Conservation (phyloP, 37 sponge, comb jelly and placozoan genomes). For the Geodia barretti region DNA sequence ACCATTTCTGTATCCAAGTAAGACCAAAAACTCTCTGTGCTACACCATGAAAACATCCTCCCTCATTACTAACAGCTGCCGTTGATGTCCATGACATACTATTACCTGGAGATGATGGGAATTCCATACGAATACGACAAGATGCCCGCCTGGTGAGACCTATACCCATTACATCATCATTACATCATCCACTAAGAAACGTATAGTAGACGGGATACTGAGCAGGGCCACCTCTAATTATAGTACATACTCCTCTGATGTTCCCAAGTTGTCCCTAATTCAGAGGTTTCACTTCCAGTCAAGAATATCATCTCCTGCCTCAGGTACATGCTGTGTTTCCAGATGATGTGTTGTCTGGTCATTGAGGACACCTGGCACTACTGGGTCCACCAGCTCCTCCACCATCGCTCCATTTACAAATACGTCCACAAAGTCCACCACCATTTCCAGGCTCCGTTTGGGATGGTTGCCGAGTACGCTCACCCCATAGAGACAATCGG, state of each 20-base stretch:
- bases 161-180: too few species aligned
- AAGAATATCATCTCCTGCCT: too few species aligned
- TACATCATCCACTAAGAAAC: too few species aligned
- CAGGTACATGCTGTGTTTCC: constrained; percentile 68
- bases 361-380: constrained; percentile 95
- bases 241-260: too few species aligned
- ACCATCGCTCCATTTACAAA: constrained; percentile 83
- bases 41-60: background rate
- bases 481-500: constrained; percentile 84
- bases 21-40: background rate
- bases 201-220: too few species aligned
- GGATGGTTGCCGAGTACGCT: constrained; percentile 90
- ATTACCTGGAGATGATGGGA: constrained; percentile 50
- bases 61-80: too few species aligned
- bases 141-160: constrained; percentile 80
- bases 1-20: constrained; percentile 85
- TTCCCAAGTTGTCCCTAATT: too few species aligned
- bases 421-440: constrained; percentile 90
- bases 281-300: too few species aligned
- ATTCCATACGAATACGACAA: constrained; percentile 69
- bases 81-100: constrained; percentile 60
- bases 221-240: too few species aligned
- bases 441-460: constrained; percentile 86
- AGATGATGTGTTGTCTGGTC: constrained; percentile 63
- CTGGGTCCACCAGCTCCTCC: constrained; percentile 77